These are phyloP conservation scores for Microtus oregoni DNA, from an alignment of 2,113 vertebrate species.

Conservation along the genomic window DNA sequence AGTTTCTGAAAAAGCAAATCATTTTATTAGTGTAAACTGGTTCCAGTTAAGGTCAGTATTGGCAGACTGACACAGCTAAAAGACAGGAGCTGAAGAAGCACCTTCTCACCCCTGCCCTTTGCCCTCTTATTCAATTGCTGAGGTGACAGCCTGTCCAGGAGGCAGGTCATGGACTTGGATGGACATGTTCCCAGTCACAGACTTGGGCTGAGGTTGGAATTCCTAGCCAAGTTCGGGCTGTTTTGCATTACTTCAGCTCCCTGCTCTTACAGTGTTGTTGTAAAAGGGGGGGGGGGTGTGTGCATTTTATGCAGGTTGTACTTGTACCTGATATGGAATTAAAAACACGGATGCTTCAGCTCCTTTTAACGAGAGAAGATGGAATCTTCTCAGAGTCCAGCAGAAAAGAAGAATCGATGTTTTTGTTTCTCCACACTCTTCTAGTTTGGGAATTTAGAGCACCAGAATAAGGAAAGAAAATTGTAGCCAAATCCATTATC, in stretches of 20 bases:
- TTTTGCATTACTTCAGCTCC: neutral
- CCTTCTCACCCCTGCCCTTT: neutral
- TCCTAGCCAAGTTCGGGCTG: neutral
- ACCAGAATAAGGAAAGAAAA: slow-evolving; percentile 25
- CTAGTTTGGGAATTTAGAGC: neutral
- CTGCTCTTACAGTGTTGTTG: neutral
- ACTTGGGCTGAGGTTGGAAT: neutral
- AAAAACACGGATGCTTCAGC: neutral
- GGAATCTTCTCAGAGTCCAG: neutral
- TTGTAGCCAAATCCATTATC: slow-evolving; percentile 10
- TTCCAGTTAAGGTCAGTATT: slow-evolving; percentile 46
- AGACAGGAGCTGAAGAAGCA: slow-evolving; percentile 26
- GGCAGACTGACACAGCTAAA: slow-evolving; percentile 23
- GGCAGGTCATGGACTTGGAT: neutral
- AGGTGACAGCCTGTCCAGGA: neutral
- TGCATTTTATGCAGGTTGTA: neutral
- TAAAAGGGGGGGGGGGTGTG: neutral
- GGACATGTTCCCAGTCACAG: slow-evolving; percentile 3
- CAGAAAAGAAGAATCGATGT: neutral
- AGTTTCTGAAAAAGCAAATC: slow-evolving; percentile 59
- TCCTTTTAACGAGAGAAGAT: neutral
- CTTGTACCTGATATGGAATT: neutral
- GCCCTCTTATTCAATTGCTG: slow-evolving; percentile 12
- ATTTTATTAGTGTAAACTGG: slow-evolving; percentile 44
- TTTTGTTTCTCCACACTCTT: neutral